These are phyloP conservation scores for Chloropsis cyanopogon DNA, from an alignment of 2,113 vertebrate species.

Conservation along the genomic window DNA sequence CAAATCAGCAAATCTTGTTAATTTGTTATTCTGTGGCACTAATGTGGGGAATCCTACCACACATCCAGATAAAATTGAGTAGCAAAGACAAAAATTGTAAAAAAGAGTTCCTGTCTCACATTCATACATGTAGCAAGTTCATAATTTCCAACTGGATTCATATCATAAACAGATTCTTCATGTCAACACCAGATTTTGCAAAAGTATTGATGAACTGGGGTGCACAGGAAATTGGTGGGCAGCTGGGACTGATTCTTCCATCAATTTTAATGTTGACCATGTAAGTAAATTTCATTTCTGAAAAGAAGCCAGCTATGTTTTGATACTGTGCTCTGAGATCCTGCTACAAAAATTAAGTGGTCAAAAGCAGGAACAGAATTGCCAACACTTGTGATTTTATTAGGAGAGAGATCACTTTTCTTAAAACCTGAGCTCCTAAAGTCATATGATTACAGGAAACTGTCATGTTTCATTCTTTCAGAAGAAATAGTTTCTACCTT, in stretches of 20 bases:
- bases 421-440: neutral
- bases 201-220: neutral
- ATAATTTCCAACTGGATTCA: neutral
- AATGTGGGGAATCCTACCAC: neutral
- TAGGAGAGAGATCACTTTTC: slow-evolving; percentile 19
- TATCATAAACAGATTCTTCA: neutral
- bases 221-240: neutral
- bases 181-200: neutral
- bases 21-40: neutral
- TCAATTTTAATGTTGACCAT: neutral
- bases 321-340: neutral
- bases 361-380: slow-evolving; percentile 29
- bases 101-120: neutral
- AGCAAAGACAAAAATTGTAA: neutral
- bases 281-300: neutral
- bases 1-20: neutral
- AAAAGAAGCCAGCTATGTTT: neutral
- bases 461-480: slow-evolving; percentile 3
- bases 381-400: slow-evolving; percentile 50
- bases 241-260: neutral
- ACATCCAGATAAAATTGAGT: neutral
- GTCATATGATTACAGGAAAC: slow-evolving; percentile 5
- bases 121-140: neutral
- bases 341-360: neutral
- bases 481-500: slow-evolving; percentile 5